Conservation (phyloP, 2,888 invertebrate genomes). For the Chrysina gloriosa region DNA sequence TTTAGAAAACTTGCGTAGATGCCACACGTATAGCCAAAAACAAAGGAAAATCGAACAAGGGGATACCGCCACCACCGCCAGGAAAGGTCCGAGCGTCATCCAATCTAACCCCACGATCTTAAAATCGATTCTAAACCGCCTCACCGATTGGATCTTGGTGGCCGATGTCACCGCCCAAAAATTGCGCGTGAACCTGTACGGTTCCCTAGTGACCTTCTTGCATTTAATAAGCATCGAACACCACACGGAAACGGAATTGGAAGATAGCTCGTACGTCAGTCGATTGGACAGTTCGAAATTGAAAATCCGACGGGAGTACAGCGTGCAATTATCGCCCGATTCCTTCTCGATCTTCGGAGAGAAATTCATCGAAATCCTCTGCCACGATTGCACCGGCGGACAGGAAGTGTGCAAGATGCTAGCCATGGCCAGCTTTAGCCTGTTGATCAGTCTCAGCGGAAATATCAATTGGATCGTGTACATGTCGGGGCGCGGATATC, state of each 20-base stretch:
- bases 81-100: constrained; percentile 59
- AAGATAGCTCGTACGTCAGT: constrained; percentile 71
- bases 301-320: constrained; percentile 56
- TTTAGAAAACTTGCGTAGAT: constrained; percentile 80
- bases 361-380: constrained; percentile 82
- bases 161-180: constrained; percentile 86
- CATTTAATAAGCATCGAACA: constrained; percentile 76
- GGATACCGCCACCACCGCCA: constrained; percentile 47
- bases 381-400: constrained; percentile 88
- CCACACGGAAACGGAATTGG: constrained; percentile 56
- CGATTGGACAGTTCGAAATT: constrained; percentile 72
- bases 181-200: constrained; percentile 87
- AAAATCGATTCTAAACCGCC: constrained; percentile 78
- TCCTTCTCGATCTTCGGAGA: constrained; percentile 82
- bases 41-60: constrained; percentile 52
- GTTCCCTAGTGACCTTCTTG: constrained; percentile 83
- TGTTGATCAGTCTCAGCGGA: constrained; percentile 80
- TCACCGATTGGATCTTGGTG: constrained; percentile 85
- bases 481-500: constrained; percentile 75
- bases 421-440: constrained; percentile 84
- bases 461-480: constrained; percentile 75
- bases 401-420: constrained; percentile 92
- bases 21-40: constrained; percentile 70
- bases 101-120: constrained; percentile 75
- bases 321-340: constrained; percentile 67